phyloP scores from a whole-genome alignment of 2,888 invertebrate species.

The Rhamphomyia laevipes region DNA sequence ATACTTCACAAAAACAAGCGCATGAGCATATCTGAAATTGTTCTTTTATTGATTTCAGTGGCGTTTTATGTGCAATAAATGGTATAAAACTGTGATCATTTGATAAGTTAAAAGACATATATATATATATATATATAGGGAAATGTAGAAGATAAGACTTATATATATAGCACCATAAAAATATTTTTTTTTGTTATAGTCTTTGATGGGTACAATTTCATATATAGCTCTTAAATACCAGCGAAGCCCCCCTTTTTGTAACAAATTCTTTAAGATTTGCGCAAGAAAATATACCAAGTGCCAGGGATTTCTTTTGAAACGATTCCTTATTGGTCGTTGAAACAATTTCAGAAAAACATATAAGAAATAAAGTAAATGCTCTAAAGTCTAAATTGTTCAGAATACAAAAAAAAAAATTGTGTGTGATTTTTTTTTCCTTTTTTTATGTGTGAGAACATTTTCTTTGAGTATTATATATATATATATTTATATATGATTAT shows the following conservation, averaged over 20 bases:
- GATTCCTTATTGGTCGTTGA: slow-evolving; percentile 27
- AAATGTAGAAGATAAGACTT: background rate
- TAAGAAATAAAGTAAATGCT: slow-evolving; percentile 9
- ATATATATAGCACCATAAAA: slow-evolving; percentile 14
- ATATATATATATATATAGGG: too few species aligned
- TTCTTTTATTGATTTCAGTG: slow-evolving; percentile 20
- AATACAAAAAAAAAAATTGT: background rate
- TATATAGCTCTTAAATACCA: slow-evolving; percentile 11
- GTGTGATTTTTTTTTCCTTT: too few species aligned
- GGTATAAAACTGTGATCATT: slow-evolving; percentile 8
- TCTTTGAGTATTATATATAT: too few species aligned
- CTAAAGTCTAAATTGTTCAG: slow-evolving; percentile 14
- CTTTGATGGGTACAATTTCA: slow-evolving; percentile 13
- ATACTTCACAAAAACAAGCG: slow-evolving; percentile 13
- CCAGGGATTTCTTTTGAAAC: slow-evolving; percentile 14
- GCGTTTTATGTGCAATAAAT: slow-evolving; percentile 17
- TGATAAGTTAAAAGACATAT: background rate
- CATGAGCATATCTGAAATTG: slow-evolving; percentile 18
- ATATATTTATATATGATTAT: too few species aligned
- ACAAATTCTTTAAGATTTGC: slow-evolving; percentile 1
- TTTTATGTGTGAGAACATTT: too few species aligned
- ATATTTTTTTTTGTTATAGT: slow-evolving; percentile 14
- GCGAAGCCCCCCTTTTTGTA: slow-evolving; percentile 11
- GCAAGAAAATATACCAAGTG: slow-evolving; percentile 4
- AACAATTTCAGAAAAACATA: slow-evolving; percentile 16